Evolutionary conservation across 1,140 invertebrate genomes (phyloP).

Genomic region (Ylistrum balloti): DNA sequence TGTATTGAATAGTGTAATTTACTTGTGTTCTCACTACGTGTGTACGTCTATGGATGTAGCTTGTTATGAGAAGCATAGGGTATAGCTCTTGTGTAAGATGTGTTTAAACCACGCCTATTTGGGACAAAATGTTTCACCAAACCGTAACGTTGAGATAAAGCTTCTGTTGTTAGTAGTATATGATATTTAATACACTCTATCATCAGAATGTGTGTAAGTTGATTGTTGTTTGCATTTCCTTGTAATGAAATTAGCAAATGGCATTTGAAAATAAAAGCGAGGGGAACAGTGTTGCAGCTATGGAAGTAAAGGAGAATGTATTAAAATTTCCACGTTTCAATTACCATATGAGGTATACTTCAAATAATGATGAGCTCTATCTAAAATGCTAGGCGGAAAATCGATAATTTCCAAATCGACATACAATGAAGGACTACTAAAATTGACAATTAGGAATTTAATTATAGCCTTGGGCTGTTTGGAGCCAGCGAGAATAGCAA

Average conservation of each 20-base stretch:
- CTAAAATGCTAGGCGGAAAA: background rate
- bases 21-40: too few relatives aligned
- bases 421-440: background rate
- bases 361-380: background rate
- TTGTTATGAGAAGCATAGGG: too few relatives aligned
- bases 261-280: background rate
- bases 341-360: background rate
- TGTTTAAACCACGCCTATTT: too few relatives aligned
- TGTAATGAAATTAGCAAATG: slow-evolving; percentile 35
- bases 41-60: too few relatives aligned
- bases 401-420: background rate
- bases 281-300: background rate
- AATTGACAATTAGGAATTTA: slow-evolving; percentile 6
- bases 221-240: background rate
- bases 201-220: too few relatives aligned
- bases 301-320: background rate
- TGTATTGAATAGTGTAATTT: too few relatives aligned
- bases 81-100: too few relatives aligned
- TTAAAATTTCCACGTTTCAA: background rate
- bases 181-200: too few relatives aligned
- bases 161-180: too few relatives aligned
- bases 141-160: too few relatives aligned
- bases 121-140: too few relatives aligned
- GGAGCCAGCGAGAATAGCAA: background rate
- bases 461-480: background rate